A percentile compares a stretch with the other conserved stretches of the same genome.
These are phyloP conservation scores for Taurulus bubalis DNA, from an alignment of 2,113 vertebrate genomes.

Conservation along the genomic window DNA sequence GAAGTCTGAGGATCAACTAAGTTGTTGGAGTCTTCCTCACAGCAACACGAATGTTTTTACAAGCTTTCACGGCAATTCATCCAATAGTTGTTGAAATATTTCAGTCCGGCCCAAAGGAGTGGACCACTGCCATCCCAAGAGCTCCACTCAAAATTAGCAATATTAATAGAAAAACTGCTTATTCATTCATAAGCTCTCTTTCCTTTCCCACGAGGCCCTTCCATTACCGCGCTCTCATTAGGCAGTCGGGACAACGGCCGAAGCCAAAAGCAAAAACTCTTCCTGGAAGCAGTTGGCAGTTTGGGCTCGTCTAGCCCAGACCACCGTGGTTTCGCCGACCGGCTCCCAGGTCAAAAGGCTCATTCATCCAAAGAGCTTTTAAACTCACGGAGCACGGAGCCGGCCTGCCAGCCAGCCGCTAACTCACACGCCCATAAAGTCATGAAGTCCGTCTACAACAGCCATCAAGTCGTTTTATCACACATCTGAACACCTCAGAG, in stretches of 20 bases:
- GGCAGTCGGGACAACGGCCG: constrained; percentile 47
- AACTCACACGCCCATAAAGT: constrained; percentile 32
- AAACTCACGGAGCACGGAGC: constrained; percentile 24
- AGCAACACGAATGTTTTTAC: neutral
- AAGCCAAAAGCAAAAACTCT: constrained; percentile 64
- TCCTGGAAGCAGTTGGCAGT: constrained; percentile 73
- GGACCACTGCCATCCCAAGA: neutral
- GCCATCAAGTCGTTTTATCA: constrained; percentile 40
- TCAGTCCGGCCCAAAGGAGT: neutral
- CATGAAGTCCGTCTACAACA: constrained; percentile 20
- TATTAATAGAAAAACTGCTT: constrained; percentile 40
- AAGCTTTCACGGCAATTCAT: neutral
- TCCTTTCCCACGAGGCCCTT: constrained; percentile 28
- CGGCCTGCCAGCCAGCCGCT: constrained; percentile 32
- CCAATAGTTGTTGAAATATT: neutral
- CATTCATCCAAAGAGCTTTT: constrained; percentile 57
- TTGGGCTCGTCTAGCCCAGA: constrained; percentile 62
- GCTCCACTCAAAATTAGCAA: neutral
- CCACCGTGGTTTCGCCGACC: constrained; percentile 63
- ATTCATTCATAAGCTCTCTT: constrained; percentile 34
- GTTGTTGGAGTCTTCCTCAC: neutral
- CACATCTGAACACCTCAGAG: constrained; percentile 33
- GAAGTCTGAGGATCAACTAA: neutral
- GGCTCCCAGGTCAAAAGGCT: constrained; percentile 70
- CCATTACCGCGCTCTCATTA: constrained; percentile 64